Evolutionary conservation across 2,888 invertebrate genomes (phyloP), one percentile per base, ranked within the genome.

Genomic region (Arenicola marina): DNA sequence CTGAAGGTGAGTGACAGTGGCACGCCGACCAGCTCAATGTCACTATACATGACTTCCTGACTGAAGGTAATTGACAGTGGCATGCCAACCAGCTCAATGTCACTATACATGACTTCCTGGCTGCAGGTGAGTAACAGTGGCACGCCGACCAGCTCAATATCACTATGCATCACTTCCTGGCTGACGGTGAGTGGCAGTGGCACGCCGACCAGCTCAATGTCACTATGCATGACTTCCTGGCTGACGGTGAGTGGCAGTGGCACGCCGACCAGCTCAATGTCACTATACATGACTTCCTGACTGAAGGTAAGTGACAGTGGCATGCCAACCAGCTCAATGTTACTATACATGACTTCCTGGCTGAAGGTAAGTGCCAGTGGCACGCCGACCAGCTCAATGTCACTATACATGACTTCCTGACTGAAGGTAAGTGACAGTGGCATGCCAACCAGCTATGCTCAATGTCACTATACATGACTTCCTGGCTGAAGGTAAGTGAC

Each of bases 401-500:
- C 2, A 72, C 72, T 31, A 69, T 77, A 7, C 75, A 76, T 59
- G 77, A 78, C 66, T 78, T 69, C 62, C 69, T 77, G 4, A 74
- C 70, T 4, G 76, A 78, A 70, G 76, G 76, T 76, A n/a, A n/a
- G n/a, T n/a, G n/a, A n/a, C 63, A 65, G 38, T 66, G 70, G 65
- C 74, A 72, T 44, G 78, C 75, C 2, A 73, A 74, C 43, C 75
- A 76, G 61, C 24, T 78, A n/a, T n/a, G n/a, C n/a, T n/a, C 46
- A 76, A 70, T 56, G 56, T 65, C 2, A 72, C 72, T 31, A 69
- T 77, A 7, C 75, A 76, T 59, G 77, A 78, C 66, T 78, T 69
- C 62, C 69, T 77, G 4, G 75, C 70, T 4, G 76, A 78, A 70
- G 76, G 76, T 76, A n/a, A n/a, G n/a, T n/a, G n/a, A n/a, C 63